A percentile compares a stretch with the other conserved stretches of the same genome.
These are phyloP conservation scores for Halotydeus destructor DNA, from an alignment of 1,140 invertebrate genomes.

Conservation along the genomic window DNA sequence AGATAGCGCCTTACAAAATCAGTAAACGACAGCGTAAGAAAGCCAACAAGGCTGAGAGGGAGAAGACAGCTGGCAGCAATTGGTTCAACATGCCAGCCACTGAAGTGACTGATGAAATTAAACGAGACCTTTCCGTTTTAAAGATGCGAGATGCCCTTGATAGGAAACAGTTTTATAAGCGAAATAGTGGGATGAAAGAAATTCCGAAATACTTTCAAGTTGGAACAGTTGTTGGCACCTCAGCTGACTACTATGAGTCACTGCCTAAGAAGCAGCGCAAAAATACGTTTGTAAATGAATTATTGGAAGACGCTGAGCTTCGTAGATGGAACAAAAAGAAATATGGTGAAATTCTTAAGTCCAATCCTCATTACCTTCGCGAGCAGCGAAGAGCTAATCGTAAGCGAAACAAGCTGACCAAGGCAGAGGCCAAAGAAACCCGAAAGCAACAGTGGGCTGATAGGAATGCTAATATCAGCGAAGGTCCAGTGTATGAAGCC, in stretches of 20 bases:
- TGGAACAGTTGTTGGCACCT: slow-evolving; percentile 31
- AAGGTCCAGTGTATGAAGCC: too few relatives aligned
- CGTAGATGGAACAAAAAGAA: slow-evolving; percentile 35
- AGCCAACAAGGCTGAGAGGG: slow-evolving; percentile 24
- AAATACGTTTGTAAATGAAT: slow-evolving; percentile 68
- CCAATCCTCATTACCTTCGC: slow-evolving; percentile 1
- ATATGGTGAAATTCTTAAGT: slow-evolving; percentile 1
- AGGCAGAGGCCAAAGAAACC: too few relatives aligned
- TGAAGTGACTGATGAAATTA: slow-evolving; percentile 64
- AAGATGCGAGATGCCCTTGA: slow-evolving; percentile 79
- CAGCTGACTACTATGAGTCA: slow-evolving; percentile 37
- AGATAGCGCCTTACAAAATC: not conserved
- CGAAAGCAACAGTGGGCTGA: too few relatives aligned
- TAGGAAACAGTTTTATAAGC: slow-evolving; percentile 81
- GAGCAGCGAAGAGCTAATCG: slow-evolving; percentile 1
- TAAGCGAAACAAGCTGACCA: too few relatives aligned
- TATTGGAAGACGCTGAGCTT: slow-evolving; percentile 67
- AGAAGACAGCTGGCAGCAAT: slow-evolving; percentile 53
- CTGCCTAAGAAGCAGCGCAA: slow-evolving; percentile 69
- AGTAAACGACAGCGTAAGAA: slow-evolving; percentile 7
- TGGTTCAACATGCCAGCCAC: slow-evolving; percentile 74
- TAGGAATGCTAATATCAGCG: too few relatives aligned
- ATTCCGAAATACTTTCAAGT: slow-evolving; percentile 77
- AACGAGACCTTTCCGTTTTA: slow-evolving; percentile 62
- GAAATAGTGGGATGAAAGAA: slow-evolving; percentile 64